These are phyloP conservation scores for Dichetophora obliterata DNA, from an alignment of 2,888 invertebrate genomes.

Conservation along the genomic window DNA sequence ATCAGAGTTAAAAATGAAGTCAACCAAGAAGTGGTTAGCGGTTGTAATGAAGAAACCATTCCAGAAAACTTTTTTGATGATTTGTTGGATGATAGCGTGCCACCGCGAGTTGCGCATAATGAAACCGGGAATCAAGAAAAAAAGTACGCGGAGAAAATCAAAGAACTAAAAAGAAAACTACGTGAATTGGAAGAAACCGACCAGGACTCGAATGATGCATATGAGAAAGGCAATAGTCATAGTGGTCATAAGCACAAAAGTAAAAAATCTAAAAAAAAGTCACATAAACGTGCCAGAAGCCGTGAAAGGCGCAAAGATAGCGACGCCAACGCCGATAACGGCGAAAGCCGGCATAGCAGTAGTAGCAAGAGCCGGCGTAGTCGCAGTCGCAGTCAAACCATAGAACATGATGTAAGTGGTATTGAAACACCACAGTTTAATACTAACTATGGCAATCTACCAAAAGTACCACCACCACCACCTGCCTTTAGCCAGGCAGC, in stretches of 20 bases:
- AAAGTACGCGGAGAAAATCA: slow-evolving; percentile 48
- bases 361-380: background rate
- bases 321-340: background rate
- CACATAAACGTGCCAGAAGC: slow-evolving; percentile 43
- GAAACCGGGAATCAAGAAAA: slow-evolving; percentile 44
- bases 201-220: background rate
- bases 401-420: background rate
- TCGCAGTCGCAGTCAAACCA: background rate
- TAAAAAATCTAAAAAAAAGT: slow-evolving; percentile 50
- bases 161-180: slow-evolving; percentile 31
- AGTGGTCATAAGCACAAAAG: slow-evolving; percentile 44
- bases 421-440: background rate
- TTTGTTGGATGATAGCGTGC: slow-evolving; percentile 46
- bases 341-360: background rate
- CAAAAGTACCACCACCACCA: background rate
- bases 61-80: slow-evolving; percentile 50
- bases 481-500: background rate
- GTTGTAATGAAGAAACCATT: slow-evolving; percentile 35
- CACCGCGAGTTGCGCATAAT: slow-evolving; percentile 42
- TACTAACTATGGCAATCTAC: background rate
- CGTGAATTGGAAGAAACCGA: slow-evolving; percentile 11
- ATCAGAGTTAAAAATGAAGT: slow-evolving; percentile 10
- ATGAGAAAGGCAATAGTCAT: slow-evolving; percentile 15
- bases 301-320: slow-evolving; percentile 8
- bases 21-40: background rate